Conservation (phyloP, 1,140 invertebrate species). For the Octopus bimaculoides region DNA sequence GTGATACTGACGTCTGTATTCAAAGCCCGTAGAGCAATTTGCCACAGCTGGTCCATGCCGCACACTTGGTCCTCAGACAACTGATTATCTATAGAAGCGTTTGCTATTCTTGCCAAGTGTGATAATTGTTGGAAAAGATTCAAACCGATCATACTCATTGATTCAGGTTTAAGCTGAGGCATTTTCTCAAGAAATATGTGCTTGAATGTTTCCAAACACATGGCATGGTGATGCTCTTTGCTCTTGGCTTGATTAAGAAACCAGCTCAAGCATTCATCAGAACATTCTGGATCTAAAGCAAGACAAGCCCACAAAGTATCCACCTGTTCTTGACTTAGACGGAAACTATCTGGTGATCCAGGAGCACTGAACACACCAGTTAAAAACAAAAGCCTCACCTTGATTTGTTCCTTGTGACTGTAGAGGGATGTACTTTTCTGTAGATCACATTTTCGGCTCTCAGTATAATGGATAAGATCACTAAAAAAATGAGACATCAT, state of each 20-base stretch:
- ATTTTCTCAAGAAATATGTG: conserved; percentile 86
- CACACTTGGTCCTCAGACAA: conserved; percentile 58
- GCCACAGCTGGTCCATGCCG: conserved; percentile 91
- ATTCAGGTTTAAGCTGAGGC: conserved; percentile 80
- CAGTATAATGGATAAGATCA: conserved; percentile 64
- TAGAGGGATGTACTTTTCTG: conserved; percentile 88
- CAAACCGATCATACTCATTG: conserved; percentile 86
- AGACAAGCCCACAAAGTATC: conserved; percentile 88
- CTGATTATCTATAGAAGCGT: conserved; percentile 43
- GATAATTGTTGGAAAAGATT: conserved; percentile 88
- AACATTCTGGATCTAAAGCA: conserved; percentile 74
- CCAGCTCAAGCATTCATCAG: conserved; percentile 91
- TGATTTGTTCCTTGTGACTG: conserved; percentile 84
- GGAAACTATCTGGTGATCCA: conserved; percentile 83
- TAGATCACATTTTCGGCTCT: conserved; percentile 68
- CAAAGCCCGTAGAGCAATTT: conserved; percentile 81
- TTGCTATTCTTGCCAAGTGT: conserved; percentile 74
- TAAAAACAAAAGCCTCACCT: conserved; percentile 85
- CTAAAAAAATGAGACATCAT: conserved; percentile 93
- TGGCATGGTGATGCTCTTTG: conserved; percentile 76
- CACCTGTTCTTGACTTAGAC: conserved; percentile 82
- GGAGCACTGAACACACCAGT: conserved; percentile 87
- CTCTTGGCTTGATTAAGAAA: conserved; percentile 80
- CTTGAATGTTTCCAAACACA: conserved; percentile 80
- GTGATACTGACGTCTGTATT: conserved; percentile 91